phyloP scores from a whole-genome alignment of 2,113 vertebrate genomes.

The pig (Sus scrofa) region T2T-Sscrofa CM000812.6:277883001-277883500 shows the following conservation, averaged over 20 bases:
- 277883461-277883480: background rate
- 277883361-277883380: background rate
- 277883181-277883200: conserved; percentile 57
- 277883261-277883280: background rate
- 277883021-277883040: fast-evolving
- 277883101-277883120: background rate
- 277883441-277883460: background rate
- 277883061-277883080: background rate
- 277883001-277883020: background rate
- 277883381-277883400: background rate
- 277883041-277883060: fast-evolving
- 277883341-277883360: background rate
- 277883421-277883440: background rate
- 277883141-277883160: background rate
- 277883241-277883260: background rate
- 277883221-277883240: conserved; percentile 41
- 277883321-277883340: background rate
- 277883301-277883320: background rate
- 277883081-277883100: background rate
- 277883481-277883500: background rate
- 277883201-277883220: conserved; percentile 57
- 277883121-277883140: background rate
- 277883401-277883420: background rate
- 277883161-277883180: background rate
- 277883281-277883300: background rate